Evolutionary conservation across 2,888 invertebrate genomes (phyloP).

Genomic region (Chrysina gloriosa): DNA sequence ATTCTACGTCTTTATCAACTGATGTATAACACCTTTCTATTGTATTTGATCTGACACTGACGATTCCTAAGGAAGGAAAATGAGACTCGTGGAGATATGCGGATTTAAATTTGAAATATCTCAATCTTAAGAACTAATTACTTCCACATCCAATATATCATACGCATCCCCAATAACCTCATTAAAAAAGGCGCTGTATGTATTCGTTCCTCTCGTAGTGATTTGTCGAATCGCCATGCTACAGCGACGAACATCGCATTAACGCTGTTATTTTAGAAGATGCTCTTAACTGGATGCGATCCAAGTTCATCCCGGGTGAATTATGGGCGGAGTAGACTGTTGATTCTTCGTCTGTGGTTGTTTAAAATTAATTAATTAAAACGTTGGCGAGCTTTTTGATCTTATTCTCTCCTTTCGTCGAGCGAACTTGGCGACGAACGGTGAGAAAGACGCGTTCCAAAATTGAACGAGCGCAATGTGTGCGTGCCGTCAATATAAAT

Average conservation of each 20-base stretch:
- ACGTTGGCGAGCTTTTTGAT: neutral
- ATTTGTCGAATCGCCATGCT: conserved; percentile 2
- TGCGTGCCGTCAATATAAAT: no score
- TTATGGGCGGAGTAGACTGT: conserved; percentile 1
- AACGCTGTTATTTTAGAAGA: conserved; percentile 3
- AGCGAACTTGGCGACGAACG: neutral
- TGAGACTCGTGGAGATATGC: no score
- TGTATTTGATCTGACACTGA: neutral
- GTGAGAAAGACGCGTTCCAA: neutral
- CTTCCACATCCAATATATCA: no score
- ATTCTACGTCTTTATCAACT: neutral
- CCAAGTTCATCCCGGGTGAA: conserved; percentile 27
- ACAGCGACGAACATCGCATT: neutral
- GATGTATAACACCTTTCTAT: neutral
- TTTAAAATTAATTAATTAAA: conserved; percentile 31
- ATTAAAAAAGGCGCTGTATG: no score
- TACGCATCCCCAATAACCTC: no score
- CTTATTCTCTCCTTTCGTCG: neutral
- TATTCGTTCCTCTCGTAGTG: no score
- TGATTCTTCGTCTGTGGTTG: conserved; percentile 11
- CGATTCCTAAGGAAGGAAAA: neutral
- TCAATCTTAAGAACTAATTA: no score
- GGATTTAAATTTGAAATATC: no score
- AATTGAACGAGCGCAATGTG: no score
- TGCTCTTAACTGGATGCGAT: conserved; percentile 1